These are phyloP conservation scores for Mechanitis messenoides DNA, from an alignment of 2,888 invertebrate species.

Conservation along the genomic window DNA sequence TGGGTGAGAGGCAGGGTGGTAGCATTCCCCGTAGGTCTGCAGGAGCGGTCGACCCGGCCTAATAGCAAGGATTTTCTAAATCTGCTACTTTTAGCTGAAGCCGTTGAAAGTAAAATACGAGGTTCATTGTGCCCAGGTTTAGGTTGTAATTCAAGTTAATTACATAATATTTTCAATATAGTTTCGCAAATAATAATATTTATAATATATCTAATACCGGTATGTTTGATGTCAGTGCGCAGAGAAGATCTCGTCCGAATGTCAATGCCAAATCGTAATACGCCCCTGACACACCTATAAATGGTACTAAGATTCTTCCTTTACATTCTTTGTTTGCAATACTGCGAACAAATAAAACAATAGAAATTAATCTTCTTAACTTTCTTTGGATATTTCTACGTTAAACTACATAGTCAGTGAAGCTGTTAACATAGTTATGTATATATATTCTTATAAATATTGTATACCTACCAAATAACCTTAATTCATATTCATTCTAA, in stretches of 20 bases:
- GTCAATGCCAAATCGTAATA: constrained; percentile 32
- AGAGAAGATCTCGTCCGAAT: constrained; percentile 31
- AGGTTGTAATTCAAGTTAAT: no score
- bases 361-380: not conserved
- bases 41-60: constrained; percentile 71
- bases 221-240: constrained; percentile 32
- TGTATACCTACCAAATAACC: no score
- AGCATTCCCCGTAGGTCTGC: constrained; percentile 49
- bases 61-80: constrained; percentile 72
- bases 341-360: constrained; percentile 7
- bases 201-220: constrained; percentile 16
- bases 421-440: no score
- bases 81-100: constrained; percentile 62
- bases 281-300: constrained; percentile 32
- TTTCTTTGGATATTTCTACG: no score
- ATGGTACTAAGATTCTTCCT: constrained; percentile 27
- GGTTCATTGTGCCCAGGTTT: no score
- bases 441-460: no score
- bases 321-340: constrained; percentile 21
- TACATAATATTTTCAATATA: no score
- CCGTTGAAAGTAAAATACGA: constrained; percentile 36
- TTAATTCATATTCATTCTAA: no score
- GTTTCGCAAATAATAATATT: not conserved
- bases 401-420: no score
- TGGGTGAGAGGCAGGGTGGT: constrained; percentile 56